Evolutionary conservation across 2,888 invertebrate genomes (phyloP).

Genomic region (Entomobrya proxima): DNA sequence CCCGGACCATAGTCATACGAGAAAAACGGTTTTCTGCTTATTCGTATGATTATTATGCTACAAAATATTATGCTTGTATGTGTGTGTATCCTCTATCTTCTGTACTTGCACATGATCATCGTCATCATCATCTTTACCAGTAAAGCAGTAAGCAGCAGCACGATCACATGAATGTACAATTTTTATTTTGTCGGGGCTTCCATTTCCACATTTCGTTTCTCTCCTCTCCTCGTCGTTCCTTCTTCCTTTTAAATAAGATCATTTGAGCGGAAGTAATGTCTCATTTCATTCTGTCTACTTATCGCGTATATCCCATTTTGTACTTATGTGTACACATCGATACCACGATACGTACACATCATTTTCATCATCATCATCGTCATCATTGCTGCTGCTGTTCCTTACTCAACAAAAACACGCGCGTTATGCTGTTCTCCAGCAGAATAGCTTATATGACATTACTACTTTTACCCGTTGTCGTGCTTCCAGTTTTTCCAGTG

Average conservation of each 20-base stretch:
- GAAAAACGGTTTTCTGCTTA: too few relatives aligned
- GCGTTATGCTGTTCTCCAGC: too few relatives aligned
- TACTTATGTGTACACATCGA: too few relatives aligned
- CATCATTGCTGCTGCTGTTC: too few relatives aligned
- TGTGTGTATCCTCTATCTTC: background rate
- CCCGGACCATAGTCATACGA: too few relatives aligned
- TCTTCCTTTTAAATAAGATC: conserved; percentile 81
- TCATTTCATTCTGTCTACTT: conserved; percentile 67
- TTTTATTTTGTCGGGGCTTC: conserved; percentile 25
- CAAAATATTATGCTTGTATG: background rate
- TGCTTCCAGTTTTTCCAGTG: too few relatives aligned
- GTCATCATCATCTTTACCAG: background rate
- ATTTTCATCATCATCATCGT: too few relatives aligned
- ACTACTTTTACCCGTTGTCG: too few relatives aligned
- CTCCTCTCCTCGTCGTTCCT: conserved; percentile 3
- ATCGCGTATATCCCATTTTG: conserved; percentile 43
- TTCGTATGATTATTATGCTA: too few relatives aligned
- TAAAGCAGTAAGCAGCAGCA: background rate
- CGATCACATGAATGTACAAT: conserved; percentile 15
- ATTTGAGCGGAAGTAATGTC: conserved; percentile 84
- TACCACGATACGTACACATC: conserved; percentile 22
- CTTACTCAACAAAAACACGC: too few relatives aligned
- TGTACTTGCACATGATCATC: background rate
- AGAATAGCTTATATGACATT: too few relatives aligned
- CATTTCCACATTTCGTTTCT: conserved; percentile 14